A percentile compares a stretch with the other conserved stretches of the same genome.
These are phyloP conservation scores for Sebastes diploproa DNA, from an alignment of 2,797 vertebrate genomes.

Conservation along the genomic window DNA sequence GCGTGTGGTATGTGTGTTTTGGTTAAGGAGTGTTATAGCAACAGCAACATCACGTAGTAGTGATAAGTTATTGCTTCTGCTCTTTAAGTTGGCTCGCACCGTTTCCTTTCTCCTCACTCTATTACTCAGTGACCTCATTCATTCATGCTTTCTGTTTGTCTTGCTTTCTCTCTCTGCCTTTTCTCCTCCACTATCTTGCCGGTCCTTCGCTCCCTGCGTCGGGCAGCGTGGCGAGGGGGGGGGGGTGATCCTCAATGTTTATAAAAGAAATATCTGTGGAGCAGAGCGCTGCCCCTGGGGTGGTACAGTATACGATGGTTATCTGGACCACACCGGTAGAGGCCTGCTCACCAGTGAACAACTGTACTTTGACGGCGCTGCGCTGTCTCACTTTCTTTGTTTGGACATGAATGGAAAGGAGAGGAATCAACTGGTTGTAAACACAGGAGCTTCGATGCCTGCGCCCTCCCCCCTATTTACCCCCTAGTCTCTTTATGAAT, in stretches of 20 bases:
- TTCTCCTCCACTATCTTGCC: not conserved
- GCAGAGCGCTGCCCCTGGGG: slow-evolving; percentile 48
- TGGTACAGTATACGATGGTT: slow-evolving; percentile 70
- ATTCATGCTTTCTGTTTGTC: slow-evolving; percentile 29
- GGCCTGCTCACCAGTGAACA: slow-evolving; percentile 45
- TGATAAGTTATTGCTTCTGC: not conserved
- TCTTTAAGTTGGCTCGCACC: not conserved
- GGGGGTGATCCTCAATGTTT: slow-evolving; percentile 63
- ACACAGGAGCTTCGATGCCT: slow-evolving; percentile 32
- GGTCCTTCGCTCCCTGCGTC: slow-evolving; percentile 3
- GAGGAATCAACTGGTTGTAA: slow-evolving; percentile 63
- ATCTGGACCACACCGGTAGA: slow-evolving; percentile 75
- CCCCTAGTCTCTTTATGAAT: not conserved
- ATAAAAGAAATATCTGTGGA: slow-evolving; percentile 62
- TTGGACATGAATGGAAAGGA: slow-evolving; percentile 75
- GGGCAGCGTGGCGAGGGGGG: not conserved
- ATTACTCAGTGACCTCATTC: not conserved
- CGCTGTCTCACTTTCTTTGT: slow-evolving; percentile 76
- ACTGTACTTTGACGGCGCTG: slow-evolving; percentile 62
- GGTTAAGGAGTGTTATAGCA: not conserved
- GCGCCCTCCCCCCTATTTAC: slow-evolving; percentile 36
- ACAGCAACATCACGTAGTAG: not conserved
- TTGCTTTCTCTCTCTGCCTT: not conserved
- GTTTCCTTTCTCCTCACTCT: not conserved
- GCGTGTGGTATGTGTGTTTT: slow-evolving; percentile 9